phyloP scores from a whole-genome alignment of 2,113 vertebrate species.

The Calidris pygmaea region DNA sequence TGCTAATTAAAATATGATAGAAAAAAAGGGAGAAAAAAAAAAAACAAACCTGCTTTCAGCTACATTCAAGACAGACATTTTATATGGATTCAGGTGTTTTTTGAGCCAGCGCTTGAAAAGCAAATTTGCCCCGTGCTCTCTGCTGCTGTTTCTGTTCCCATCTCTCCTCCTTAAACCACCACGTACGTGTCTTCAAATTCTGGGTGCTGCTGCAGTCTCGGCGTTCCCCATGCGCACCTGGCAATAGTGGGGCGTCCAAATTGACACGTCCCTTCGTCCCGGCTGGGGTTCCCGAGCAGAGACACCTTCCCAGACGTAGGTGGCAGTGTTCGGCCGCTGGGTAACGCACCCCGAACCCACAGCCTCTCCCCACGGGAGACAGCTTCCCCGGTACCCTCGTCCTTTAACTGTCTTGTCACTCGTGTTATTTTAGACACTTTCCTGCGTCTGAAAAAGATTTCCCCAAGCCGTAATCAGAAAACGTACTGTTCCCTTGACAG shows the following conservation, averaged over 20 bases:
- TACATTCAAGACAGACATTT: background rate
- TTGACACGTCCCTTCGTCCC: too few species aligned
- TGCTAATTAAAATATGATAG: background rate
- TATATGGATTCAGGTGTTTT: background rate
- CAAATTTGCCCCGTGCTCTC: background rate
- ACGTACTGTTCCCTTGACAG: background rate
- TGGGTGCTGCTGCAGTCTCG: background rate
- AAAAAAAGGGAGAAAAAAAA: background rate
- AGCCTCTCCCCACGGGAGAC: background rate
- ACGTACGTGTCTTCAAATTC: accelerated
- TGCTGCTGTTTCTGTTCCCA: accelerated
- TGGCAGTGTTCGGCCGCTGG: background rate
- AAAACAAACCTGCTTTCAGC: background rate
- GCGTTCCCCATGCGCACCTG: background rate
- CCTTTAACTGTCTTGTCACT: background rate
- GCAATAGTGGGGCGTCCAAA: background rate
- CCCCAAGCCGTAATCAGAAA: background rate
- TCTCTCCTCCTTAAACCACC: background rate
- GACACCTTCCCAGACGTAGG: background rate
- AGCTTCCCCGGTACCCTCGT: background rate
- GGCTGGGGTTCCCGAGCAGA: accelerated
- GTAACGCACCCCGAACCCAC: background rate
- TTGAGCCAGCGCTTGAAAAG: background rate
- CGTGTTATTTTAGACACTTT: background rate
- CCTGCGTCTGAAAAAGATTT: background rate